A percentile compares a stretch with the other conserved stretches of the same genome.
Evolutionary conservation across 1,140 invertebrate species (phyloP).

Genomic region (Callitettix versicolor): DNA sequence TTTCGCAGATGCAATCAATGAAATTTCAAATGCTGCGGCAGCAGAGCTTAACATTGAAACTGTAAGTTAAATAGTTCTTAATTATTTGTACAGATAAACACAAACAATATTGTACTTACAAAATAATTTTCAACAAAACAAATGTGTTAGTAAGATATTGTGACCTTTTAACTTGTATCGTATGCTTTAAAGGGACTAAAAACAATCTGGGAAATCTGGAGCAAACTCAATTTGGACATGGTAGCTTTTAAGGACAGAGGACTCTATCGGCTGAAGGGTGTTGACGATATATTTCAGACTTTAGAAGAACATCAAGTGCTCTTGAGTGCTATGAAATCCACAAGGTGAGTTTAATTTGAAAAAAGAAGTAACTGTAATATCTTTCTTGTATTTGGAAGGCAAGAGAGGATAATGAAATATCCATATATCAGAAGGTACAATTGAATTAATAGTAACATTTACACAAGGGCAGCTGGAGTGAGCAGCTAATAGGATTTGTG

Average conservation of each 20-base stretch:
- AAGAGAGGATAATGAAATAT: no score
- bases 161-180: neutral
- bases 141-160: no score
- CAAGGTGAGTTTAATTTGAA: slow-evolving; percentile 34
- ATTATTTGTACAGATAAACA: no score
- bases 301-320: slow-evolving; percentile 64
- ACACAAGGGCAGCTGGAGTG: no score
- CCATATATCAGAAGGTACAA: no score
- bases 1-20: slow-evolving; percentile 64
- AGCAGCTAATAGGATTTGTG: no score
- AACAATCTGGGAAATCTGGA: slow-evolving; percentile 59
- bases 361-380: no score
- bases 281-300: slow-evolving; percentile 59
- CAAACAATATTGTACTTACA: no score
- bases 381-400: no score
- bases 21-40: slow-evolving; percentile 70
- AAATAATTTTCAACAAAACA: no score
- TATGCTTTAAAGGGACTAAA: slow-evolving; percentile 43
- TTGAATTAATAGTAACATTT: no score
- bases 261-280: slow-evolving; percentile 44
- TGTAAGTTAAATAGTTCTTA: slow-evolving; percentile 27
- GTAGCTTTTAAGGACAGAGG: slow-evolving; percentile 53
- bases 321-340: slow-evolving; percentile 73
- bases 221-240: slow-evolving; percentile 56
- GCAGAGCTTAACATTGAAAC: slow-evolving; percentile 75